A percentile compares a stretch with the other conserved stretches of the same genome.
These are phyloP conservation scores for Apantesis nais DNA, from an alignment of 2,888 invertebrate species.

Conservation along the genomic window DNA sequence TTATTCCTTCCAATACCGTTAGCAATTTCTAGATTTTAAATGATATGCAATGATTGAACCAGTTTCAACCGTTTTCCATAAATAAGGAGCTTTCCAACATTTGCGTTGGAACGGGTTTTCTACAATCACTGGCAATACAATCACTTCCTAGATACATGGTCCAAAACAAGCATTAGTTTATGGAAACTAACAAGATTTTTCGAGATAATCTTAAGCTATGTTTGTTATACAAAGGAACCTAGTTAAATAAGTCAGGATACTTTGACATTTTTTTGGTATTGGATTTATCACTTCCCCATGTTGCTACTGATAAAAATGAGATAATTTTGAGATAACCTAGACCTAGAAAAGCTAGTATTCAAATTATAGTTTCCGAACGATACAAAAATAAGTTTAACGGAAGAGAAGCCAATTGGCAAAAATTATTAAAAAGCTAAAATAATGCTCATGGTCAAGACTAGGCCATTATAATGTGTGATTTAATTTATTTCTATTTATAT, in stretches of 20 bases:
- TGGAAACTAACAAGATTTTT: background rate
- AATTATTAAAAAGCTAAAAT: background rate
- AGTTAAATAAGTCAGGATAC: background rate
- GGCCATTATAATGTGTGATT: background rate
- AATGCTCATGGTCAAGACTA: background rate
- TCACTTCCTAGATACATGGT: conserved; percentile 17
- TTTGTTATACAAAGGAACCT: background rate
- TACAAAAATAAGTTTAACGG: background rate
- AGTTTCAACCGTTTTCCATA: conserved; percentile 46
- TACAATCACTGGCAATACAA: conserved; percentile 15
- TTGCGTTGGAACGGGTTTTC: conserved; percentile 43
- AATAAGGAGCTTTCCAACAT: conserved; percentile 50
- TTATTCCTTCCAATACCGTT: conserved; percentile 33
- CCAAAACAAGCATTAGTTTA: background rate
- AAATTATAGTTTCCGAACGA: background rate
- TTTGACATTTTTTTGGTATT: background rate
- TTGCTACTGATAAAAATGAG: background rate
- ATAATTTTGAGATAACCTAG: background rate
- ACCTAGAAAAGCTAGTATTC: background rate
- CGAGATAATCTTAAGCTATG: background rate
- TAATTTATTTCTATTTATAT: background rate
- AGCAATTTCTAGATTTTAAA: conserved; percentile 38
- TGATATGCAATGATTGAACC: conserved; percentile 49
- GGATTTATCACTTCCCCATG: background rate
- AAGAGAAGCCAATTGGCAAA: background rate